Evolutionary conservation across 1,140 invertebrate genomes (phyloP).

Genomic region (Chironomus tepperi): DNA sequence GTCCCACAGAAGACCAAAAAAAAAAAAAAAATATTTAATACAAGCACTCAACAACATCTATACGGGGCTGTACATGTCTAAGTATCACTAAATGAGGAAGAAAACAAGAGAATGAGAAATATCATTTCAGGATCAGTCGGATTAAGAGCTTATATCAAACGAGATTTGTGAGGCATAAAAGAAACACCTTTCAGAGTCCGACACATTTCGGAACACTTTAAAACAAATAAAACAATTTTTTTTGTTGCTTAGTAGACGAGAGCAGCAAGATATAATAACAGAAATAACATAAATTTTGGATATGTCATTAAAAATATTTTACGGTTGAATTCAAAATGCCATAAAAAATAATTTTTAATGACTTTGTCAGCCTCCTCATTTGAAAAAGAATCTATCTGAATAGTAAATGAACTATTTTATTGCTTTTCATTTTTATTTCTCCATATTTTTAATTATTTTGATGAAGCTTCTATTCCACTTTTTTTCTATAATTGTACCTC

Average conservation of each 20-base stretch:
- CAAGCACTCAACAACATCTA: not conserved
- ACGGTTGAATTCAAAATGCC: not conserved
- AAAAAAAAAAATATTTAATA: no score
- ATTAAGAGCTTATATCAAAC: conserved; percentile 14
- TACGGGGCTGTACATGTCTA: not conserved
- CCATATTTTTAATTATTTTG: not conserved
- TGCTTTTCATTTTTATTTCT: not conserved
- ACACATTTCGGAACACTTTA: conserved; percentile 4
- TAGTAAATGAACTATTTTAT: not conserved
- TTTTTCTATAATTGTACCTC: not conserved
- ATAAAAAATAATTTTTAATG: not conserved
- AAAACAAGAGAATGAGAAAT: not conserved
- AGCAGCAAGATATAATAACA: not conserved
- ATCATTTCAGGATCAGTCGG: conserved; percentile 11
- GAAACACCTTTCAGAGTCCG: not conserved
- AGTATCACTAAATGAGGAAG: not conserved
- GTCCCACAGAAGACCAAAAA: no score
- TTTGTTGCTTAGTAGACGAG: not conserved
- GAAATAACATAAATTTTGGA: conserved; percentile 2
- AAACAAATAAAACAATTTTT: not conserved
- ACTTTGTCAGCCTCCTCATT: no score
- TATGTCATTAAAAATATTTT: conserved; percentile 15
- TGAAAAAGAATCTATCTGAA: no score
- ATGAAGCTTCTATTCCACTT: not conserved
- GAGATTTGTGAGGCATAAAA: conserved; percentile 11